Evolutionary conservation across 2,888 invertebrate genomes (phyloP).

Genomic region (Drosophila ezoana): DNA sequence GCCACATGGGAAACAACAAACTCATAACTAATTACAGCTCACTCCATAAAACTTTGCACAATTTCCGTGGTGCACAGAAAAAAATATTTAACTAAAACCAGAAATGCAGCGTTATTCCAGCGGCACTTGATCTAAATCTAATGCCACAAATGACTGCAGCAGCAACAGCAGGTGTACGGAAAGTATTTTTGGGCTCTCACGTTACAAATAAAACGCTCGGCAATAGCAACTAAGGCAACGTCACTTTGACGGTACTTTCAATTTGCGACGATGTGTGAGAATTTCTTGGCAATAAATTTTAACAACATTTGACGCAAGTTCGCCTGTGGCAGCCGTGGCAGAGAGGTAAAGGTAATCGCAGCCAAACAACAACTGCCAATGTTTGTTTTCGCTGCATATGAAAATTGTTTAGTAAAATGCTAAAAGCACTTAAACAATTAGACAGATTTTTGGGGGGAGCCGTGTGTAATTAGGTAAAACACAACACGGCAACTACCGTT

Average conservation of each 20-base stretch:
- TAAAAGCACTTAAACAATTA: constrained; percentile 79
- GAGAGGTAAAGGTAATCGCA: constrained; percentile 24
- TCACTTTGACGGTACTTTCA: constrained; percentile 50
- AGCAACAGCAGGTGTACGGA: constrained; percentile 49
- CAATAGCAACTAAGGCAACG: constrained; percentile 22
- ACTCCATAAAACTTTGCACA: constrained; percentile 49
- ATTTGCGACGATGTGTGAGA: constrained; percentile 78
- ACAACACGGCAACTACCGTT: constrained; percentile 66
- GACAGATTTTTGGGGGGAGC: constrained; percentile 47
- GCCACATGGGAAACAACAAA: constrained; percentile 38
- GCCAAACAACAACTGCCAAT: constrained; percentile 50
- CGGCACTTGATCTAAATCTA: constrained; percentile 42
- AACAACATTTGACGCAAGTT: constrained; percentile 57
- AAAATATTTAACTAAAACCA: constrained; percentile 26
- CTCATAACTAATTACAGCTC: constrained; percentile 50
- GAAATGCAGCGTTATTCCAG: constrained; percentile 48
- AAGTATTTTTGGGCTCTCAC: constrained; percentile 59
- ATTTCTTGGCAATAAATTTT: constrained; percentile 75
- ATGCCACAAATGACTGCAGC: constrained; percentile 41
- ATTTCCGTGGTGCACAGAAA: constrained; percentile 45
- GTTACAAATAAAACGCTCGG: constrained; percentile 53
- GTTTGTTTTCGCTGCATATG: constrained; percentile 49
- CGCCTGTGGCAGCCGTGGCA: constrained; percentile 30
- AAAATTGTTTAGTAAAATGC: constrained; percentile 73
- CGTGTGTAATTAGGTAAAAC: constrained; percentile 76